Conservation (phyloP, 2,888 invertebrate species). For the Rhimphoctona megacephalus region DNA sequence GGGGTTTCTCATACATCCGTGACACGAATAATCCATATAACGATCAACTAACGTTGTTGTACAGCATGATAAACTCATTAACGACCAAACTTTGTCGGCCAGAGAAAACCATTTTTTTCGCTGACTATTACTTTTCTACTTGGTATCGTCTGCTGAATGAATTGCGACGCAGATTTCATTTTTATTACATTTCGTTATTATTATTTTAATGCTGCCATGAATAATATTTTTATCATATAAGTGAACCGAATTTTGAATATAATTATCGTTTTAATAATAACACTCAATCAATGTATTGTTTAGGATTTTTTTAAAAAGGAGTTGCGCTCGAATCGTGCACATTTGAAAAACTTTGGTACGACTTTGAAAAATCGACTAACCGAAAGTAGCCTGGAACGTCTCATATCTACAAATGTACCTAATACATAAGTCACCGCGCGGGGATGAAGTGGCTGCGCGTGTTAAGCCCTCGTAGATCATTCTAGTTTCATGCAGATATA, state of each 20-base stretch:
- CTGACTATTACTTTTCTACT: not conserved
- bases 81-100: not conserved
- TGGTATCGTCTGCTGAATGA: not conserved
- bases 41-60: constrained; percentile 1
- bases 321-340: not conserved
- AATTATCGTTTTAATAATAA: not conserved
- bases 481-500: constrained; percentile 68
- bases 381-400: constrained; percentile 8
- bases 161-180: not conserved
- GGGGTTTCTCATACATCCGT: not conserved
- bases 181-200: not conserved
- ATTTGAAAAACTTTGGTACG: not conserved
- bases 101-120: not conserved
- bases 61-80: constrained; percentile 1
- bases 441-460: constrained; percentile 68
- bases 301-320: not conserved
- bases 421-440: constrained; percentile 17
- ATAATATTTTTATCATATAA: not conserved
- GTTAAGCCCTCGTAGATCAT: constrained; percentile 78
- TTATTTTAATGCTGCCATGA: not conserved
- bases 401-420: constrained; percentile 37
- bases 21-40: constrained; percentile 8
- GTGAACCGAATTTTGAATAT: not conserved
- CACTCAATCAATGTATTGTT: not conserved
- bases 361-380: constrained; percentile 18